phyloP scores from a whole-genome alignment of 2,113 vertebrate species.

The Rhinichthys klamathensis region DNA sequence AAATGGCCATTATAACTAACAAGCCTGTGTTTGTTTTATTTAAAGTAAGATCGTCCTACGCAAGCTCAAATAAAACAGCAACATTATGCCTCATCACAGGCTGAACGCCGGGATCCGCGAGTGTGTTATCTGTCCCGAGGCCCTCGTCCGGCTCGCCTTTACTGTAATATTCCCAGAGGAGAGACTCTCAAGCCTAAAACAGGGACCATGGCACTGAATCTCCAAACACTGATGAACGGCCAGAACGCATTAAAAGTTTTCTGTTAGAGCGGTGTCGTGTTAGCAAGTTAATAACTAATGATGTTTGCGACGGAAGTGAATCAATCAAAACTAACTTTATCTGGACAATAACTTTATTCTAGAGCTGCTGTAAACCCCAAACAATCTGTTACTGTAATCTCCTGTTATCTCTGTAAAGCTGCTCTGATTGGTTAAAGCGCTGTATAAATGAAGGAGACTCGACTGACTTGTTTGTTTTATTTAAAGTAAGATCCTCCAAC shows the following conservation, averaged over 20 bases:
- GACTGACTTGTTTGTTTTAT: not conserved
- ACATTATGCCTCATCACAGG: not conserved
- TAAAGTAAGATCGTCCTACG: not conserved
- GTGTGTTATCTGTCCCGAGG: conserved; percentile 49
- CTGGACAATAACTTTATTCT: too few relatives aligned
- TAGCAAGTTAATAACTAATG: too few relatives aligned
- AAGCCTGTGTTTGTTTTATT: conserved; percentile 11
- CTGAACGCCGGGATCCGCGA: conserved; percentile 11
- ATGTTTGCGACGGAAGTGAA: too few relatives aligned
- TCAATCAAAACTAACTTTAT: too few relatives aligned
- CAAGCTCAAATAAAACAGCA: not conserved
- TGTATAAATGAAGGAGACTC: too few relatives aligned
- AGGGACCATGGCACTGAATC: not conserved
- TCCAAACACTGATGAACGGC: too few relatives aligned
- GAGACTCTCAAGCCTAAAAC: not conserved
- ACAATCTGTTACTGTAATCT: too few relatives aligned
- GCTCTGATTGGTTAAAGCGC: too few relatives aligned
- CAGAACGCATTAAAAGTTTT: too few relatives aligned
- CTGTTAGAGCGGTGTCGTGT: too few relatives aligned
- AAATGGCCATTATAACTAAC: not conserved
- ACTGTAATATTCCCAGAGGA: not conserved
- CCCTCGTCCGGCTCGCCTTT: conserved; percentile 44
- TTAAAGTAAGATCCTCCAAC: not conserved
- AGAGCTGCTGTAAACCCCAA: too few relatives aligned
- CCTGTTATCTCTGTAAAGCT: too few relatives aligned